Percentiles rank a stretch among this genome's conserved stretches.
These are phyloP conservation scores for Phalloptychus januarius DNA, from an alignment of 2,797 vertebrate genomes.

Conservation along the genomic window DNA sequence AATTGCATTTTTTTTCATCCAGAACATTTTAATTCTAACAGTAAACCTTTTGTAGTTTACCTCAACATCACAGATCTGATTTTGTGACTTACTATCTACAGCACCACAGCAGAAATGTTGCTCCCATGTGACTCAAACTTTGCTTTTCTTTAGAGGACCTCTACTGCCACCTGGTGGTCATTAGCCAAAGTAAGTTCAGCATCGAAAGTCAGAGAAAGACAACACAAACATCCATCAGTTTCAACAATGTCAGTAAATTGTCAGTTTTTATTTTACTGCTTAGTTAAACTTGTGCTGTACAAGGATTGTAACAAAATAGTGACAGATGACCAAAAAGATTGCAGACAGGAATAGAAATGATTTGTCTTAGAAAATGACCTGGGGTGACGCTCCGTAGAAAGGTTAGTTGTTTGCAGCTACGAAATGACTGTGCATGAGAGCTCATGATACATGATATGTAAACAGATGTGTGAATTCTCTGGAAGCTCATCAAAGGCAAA, in stretches of 20 bases:
- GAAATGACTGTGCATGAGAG: slow-evolving; percentile 24
- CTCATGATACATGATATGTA: slow-evolving; percentile 59
- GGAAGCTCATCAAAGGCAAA: slow-evolving; percentile 55
- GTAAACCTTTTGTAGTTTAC: background rate
- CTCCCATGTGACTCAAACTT: background rate
- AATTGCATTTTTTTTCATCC: too few species aligned
- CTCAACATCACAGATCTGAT: background rate
- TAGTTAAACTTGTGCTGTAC: slow-evolving; percentile 71
- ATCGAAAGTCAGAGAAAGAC: background rate
- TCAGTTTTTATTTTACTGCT: slow-evolving; percentile 68
- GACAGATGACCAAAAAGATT: slow-evolving; percentile 53
- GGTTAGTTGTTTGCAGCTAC: slow-evolving; percentile 22
- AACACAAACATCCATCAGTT: background rate
- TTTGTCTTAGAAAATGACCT: slow-evolving; percentile 41
- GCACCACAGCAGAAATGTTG: background rate
- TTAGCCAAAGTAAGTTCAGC: background rate
- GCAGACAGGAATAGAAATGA: slow-evolving; percentile 40
- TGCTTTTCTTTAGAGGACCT: background rate
- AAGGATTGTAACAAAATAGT: slow-evolving; percentile 66
- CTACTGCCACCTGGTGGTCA: background rate
- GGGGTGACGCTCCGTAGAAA: slow-evolving; percentile 16
- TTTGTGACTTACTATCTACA: background rate
- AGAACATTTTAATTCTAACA: background rate
- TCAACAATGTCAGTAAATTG: slow-evolving; percentile 55
- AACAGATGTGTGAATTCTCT: slow-evolving; percentile 44